Conservation (phyloP, 1,140 invertebrate species). For the Mesaphorura yosii region DNA sequence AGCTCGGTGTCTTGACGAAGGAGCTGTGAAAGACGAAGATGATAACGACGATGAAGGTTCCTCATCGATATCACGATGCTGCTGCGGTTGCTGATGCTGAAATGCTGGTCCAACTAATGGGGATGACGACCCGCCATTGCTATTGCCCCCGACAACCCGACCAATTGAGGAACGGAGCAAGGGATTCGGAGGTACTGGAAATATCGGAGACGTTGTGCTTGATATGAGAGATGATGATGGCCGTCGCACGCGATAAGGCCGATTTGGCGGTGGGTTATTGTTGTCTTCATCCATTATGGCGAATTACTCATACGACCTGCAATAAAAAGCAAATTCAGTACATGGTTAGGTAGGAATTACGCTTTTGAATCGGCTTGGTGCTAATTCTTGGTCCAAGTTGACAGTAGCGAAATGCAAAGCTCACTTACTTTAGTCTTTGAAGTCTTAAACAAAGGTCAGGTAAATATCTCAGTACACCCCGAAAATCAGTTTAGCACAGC, state of each 20-base stretch:
- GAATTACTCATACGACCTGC: not conserved
- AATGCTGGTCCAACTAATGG: not conserved
- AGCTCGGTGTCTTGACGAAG: not conserved
- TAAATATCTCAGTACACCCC: too few relatives aligned
- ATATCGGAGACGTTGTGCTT: constrained; percentile 29
- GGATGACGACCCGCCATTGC: too few relatives aligned
- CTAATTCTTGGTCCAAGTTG: not conserved
- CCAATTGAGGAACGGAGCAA: constrained; percentile 8
- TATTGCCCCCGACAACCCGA: constrained; percentile 4
- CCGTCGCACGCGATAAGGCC: constrained; percentile 20
- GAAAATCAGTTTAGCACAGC: too few relatives aligned
- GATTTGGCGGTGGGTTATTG: constrained; percentile 13
- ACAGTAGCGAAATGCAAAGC: not conserved
- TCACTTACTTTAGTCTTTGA: too few relatives aligned
- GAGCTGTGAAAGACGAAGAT: constrained; percentile 16
- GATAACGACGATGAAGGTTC: constrained; percentile 24
- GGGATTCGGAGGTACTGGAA: too few relatives aligned
- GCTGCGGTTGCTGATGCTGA: constrained; percentile 8
- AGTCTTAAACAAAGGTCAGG: too few relatives aligned
- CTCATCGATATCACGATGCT: constrained; percentile 24
- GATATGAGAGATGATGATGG: constrained; percentile 26
- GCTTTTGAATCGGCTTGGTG: not conserved
- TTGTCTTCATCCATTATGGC: constrained; percentile 19
- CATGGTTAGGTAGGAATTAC: not conserved
- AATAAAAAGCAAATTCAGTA: not conserved